phyloP scores from a whole-genome alignment of 2,797 vertebrate species.

The Schizopygopsis malacanthus region DNA sequence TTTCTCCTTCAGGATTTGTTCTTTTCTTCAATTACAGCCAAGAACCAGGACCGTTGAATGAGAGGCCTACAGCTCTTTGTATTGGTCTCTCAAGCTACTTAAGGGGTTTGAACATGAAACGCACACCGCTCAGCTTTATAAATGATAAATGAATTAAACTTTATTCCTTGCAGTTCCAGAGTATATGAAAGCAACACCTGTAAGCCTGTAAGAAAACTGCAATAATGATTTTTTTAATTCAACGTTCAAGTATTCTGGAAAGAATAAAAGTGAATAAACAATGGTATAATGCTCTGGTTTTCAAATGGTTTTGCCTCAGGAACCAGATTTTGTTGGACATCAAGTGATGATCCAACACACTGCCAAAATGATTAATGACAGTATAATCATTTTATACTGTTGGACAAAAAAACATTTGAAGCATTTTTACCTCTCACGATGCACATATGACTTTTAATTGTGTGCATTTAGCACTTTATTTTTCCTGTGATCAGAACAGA shows the following conservation, averaged over 20 bases:
- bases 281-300: slow-evolving; percentile 6
- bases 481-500: neutral
- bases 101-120: slow-evolving; percentile 57
- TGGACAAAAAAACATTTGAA: neutral
- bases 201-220: slow-evolving; percentile 40
- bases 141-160: slow-evolving; percentile 58
- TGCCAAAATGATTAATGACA: neutral
- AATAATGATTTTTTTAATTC: slow-evolving; percentile 30
- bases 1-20: slow-evolving; percentile 51
- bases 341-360: slow-evolving; percentile 6
- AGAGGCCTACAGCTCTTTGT: slow-evolving; percentile 40
- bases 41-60: slow-evolving; percentile 46
- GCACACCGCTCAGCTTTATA: slow-evolving; percentile 42
- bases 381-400: too few species aligned
- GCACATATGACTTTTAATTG: neutral
- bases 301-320: slow-evolving; percentile 19
- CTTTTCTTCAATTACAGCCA: slow-evolving; percentile 46
- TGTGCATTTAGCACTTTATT: slow-evolving; percentile 5
- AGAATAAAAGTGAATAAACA: slow-evolving; percentile 27
- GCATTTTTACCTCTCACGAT: neutral
- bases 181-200: slow-evolving; percentile 48
- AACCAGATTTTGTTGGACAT: slow-evolving; percentile 25
- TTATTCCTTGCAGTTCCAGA: slow-evolving; percentile 48
- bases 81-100: slow-evolving; percentile 55
- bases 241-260: slow-evolving; percentile 27